phyloP scores from a whole-genome alignment of 1,140 invertebrate species.

The Neuroterus valhalla region DNA sequence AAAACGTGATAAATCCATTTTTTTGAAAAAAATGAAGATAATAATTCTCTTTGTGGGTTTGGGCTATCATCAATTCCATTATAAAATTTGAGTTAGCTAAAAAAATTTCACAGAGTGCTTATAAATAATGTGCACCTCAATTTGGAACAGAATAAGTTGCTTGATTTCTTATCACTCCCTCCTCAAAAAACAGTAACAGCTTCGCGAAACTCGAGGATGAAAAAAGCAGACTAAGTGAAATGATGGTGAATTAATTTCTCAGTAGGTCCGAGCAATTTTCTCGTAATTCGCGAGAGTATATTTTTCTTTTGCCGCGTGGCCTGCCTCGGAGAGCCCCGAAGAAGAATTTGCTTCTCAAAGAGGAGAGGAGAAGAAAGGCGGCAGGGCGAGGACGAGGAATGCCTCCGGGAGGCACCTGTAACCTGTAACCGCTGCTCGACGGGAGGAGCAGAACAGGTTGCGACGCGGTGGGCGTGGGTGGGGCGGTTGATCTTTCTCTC shows the following conservation, averaged over 20 bases:
- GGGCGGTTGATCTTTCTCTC: slow-evolving; percentile 70
- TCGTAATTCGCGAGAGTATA: slow-evolving; percentile 20
- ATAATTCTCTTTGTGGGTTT: too few relatives aligned
- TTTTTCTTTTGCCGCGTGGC: slow-evolving; percentile 32
- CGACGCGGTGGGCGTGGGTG: slow-evolving; percentile 69
- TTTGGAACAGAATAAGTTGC: too few relatives aligned
- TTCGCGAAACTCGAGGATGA: background rate
- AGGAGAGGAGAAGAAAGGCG: slow-evolving; percentile 35
- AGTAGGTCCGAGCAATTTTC: slow-evolving; percentile 20
- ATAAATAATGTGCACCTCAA: too few relatives aligned
- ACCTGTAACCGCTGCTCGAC: slow-evolving; percentile 70
- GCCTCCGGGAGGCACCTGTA: slow-evolving; percentile 71
- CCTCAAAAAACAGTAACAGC: background rate
- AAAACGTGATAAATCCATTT: too few relatives aligned
- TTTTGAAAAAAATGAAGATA: too few relatives aligned
- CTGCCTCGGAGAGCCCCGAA: slow-evolving; percentile 43
- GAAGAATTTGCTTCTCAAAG: slow-evolving; percentile 45
- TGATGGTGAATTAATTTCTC: slow-evolving; percentile 28
- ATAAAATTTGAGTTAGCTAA: too few relatives aligned
- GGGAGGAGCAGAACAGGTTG: slow-evolving; percentile 70
- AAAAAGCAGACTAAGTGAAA: slow-evolving; percentile 31
- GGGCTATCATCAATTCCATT: too few relatives aligned
- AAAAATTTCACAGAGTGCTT: too few relatives aligned
- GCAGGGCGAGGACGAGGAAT: slow-evolving; percentile 57
- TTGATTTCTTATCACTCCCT: too few relatives aligned